Evolutionary conservation across 2,113 vertebrate genomes (phyloP).

Genomic region (Diadophis punctatus): DNA sequence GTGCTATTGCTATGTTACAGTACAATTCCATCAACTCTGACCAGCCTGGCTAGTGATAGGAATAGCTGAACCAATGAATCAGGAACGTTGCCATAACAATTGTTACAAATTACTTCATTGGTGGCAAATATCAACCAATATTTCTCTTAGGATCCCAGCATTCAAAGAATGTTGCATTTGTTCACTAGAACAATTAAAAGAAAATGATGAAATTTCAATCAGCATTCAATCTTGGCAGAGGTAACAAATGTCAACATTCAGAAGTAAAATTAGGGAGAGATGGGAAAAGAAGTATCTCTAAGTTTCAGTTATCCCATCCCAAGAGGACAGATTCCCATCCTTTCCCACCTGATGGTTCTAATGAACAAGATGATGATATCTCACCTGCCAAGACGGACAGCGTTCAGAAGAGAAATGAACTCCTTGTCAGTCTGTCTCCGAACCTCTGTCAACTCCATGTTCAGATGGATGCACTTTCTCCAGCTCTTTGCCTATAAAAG

Average conservation of each 20-base stretch:
- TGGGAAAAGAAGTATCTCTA: not conserved
- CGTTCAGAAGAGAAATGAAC: constrained; percentile 88
- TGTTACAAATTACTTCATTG: not conserved
- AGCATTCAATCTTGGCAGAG: not conserved
- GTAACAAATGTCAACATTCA: not conserved
- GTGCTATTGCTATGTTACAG: too few species aligned
- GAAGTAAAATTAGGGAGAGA: not conserved
- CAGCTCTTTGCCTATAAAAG: constrained; percentile 84
- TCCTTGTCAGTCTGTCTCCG: constrained; percentile 84
- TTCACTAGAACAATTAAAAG: not conserved
- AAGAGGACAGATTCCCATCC: not conserved
- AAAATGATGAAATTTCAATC: not conserved
- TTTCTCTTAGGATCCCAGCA: not conserved
- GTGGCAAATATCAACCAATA: not conserved
- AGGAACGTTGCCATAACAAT: not conserved
- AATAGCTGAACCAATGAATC: not conserved
- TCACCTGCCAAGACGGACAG: constrained; percentile 89
- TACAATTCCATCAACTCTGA: not conserved
- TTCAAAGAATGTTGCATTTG: not conserved
- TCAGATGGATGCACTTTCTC: constrained; percentile 87
- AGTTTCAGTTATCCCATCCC: not conserved
- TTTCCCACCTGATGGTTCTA: not conserved
- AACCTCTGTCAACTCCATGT: constrained; percentile 90
- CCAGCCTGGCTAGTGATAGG: not conserved
- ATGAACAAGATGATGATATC: not conserved